Percentiles rank a stretch among this genome's conserved stretches.
Evolutionary conservation across 2,888 invertebrate species (phyloP).

Genomic region (Pyrocoelia pectoralis): DNA sequence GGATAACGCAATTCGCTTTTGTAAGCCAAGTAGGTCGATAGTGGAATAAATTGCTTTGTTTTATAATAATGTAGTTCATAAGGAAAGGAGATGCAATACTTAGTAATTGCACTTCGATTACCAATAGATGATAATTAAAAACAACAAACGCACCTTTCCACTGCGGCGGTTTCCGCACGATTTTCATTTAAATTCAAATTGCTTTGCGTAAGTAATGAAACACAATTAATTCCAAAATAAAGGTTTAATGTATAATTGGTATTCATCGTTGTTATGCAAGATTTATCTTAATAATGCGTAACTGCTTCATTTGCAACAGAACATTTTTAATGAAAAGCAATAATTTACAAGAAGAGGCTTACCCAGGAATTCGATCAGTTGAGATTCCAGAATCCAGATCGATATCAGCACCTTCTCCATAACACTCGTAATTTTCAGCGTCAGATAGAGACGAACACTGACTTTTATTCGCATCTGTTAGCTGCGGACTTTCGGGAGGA

Average conservation of each 20-base stretch:
- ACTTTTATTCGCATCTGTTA: conserved; percentile 55
- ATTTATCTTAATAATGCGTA: too few species aligned
- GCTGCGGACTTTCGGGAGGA: conserved; percentile 62
- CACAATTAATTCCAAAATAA: too few species aligned
- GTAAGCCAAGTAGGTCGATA: neutral
- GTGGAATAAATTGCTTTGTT: neutral
- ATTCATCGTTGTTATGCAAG: too few species aligned
- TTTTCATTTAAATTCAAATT: neutral
- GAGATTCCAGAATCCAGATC: conserved; percentile 58
- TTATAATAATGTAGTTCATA: too few species aligned
- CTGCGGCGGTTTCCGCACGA: neutral
- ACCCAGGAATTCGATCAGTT: conserved; percentile 45
- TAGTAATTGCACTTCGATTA: too few species aligned
- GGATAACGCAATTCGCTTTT: neutral
- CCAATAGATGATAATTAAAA: too few species aligned
- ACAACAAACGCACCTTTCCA: neutral
- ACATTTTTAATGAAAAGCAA: too few species aligned
- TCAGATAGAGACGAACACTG: conserved; percentile 72
- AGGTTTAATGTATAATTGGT: neutral
- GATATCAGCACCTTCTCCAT: conserved; percentile 68
- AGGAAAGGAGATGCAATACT: too few species aligned
- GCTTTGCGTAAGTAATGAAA: neutral
- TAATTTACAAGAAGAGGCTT: too few species aligned
- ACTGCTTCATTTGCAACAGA: too few species aligned
- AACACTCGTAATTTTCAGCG: conserved; percentile 84